A percentile compares a stretch with the other conserved stretches of the same genome.
Evolutionary conservation across 2,888 invertebrate species (phyloP).

Genomic region (Glaucopsyche alexis): DNA sequence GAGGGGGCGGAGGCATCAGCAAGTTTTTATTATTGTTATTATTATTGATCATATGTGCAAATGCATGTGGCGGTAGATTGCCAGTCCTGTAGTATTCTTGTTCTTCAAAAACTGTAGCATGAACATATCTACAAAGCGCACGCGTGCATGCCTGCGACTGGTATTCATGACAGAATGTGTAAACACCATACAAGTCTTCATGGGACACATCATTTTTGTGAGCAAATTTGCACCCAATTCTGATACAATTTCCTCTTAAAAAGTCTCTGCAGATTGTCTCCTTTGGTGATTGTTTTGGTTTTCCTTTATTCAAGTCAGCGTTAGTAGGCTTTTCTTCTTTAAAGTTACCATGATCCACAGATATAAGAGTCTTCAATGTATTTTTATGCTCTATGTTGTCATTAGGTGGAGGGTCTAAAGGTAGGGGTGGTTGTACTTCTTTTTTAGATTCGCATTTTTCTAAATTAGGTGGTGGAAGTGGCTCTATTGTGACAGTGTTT

Average conservation of each 20-base stretch:
- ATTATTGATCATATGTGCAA: slow-evolving; percentile 43
- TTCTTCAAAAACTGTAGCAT: slow-evolving; percentile 62
- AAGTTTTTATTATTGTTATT: slow-evolving; percentile 39
- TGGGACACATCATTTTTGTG: slow-evolving; percentile 57
- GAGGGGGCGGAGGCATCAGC: slow-evolving; percentile 45
- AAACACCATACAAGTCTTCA: slow-evolving; percentile 47
- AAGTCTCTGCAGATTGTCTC: slow-evolving; percentile 57
- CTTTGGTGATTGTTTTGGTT: slow-evolving; percentile 29
- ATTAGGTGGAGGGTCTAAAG: slow-evolving; percentile 42
- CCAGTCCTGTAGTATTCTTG: slow-evolving; percentile 57
- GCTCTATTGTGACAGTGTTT: slow-evolving; percentile 30
- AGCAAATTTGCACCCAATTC: slow-evolving; percentile 50
- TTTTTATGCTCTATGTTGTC: slow-evolving; percentile 34
- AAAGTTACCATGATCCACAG: not conserved
- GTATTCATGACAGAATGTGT: slow-evolving; percentile 61
- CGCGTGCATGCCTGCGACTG: slow-evolving; percentile 55
- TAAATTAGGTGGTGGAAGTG: slow-evolving; percentile 27
- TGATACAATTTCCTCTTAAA: slow-evolving; percentile 55
- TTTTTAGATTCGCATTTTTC: slow-evolving; percentile 30
- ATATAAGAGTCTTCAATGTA: not conserved
- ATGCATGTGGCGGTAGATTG: slow-evolving; percentile 52
- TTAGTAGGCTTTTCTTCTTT: slow-evolving; percentile 30
- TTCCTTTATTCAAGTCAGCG: slow-evolving; percentile 4
- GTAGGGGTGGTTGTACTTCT: slow-evolving; percentile 42
- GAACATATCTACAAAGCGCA: slow-evolving; percentile 59